phyloP scores from a whole-genome alignment of 2,888 invertebrate species.

The Lithophane leautieri region DNA sequence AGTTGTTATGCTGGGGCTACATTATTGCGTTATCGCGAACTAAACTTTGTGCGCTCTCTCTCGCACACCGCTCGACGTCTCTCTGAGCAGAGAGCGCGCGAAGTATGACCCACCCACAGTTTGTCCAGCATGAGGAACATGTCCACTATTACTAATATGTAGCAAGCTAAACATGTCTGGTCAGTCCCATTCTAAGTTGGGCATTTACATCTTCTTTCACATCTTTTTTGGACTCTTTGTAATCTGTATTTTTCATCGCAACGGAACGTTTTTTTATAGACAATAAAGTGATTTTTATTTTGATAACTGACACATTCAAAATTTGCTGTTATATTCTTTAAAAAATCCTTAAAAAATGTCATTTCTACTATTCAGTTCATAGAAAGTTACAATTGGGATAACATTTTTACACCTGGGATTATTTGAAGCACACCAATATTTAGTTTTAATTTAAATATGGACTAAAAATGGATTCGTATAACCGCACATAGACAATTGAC shows the following conservation, averaged over 20 bases:
- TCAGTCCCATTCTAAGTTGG: neutral
- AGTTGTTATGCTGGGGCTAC: too few species aligned
- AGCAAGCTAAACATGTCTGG: neutral
- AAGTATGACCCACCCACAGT: neutral
- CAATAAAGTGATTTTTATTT: constrained; percentile 27
- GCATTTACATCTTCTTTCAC: neutral
- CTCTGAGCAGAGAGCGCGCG: too few species aligned
- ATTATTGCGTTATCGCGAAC: too few species aligned
- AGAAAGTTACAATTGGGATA: neutral
- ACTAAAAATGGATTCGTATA: constrained; percentile 16
- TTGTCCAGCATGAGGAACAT: neutral
- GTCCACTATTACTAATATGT: too few species aligned
- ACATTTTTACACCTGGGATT: neutral
- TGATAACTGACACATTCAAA: constrained; percentile 18
- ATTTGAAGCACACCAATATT: neutral
- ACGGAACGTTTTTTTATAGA: constrained; percentile 32
- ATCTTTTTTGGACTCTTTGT: neutral
- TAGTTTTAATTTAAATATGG: constrained; percentile 13
- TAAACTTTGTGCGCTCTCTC: too few species aligned
- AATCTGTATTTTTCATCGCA: neutral
- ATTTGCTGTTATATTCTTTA: constrained; percentile 4
- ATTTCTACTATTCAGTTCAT: neutral
- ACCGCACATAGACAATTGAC: constrained; percentile 88
- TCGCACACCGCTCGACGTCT: too few species aligned
- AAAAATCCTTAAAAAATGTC: neutral